Evolutionary conservation across 2,888 invertebrate genomes (phyloP), one percentile per base, ranked within the genome.

Genomic region (Mystacides longicornis): DNA sequence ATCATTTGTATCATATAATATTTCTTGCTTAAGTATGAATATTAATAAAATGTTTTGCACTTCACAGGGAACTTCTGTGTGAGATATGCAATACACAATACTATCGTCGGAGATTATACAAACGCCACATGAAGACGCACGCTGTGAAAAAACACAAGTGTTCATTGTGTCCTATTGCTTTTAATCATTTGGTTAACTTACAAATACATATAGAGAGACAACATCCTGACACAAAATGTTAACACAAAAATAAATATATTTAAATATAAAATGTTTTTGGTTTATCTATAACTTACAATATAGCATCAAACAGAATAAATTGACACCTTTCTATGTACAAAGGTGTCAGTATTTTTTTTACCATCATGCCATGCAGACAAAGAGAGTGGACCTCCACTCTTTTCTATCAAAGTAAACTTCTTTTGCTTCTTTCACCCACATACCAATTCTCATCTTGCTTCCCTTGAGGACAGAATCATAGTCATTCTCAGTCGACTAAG

Each of bases 161-260:
- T 27, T 23, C 46, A 1, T 21, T 37, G 20, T 57, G 57, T 31
- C 23, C 27, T 3, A 19, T 27, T 14, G 54, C 54, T 2, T 57
- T 57, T 48, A 47, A 33, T 3, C 57, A 57, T 23, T 33, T 33
- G 16, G 54, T 57, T 3, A 57, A 57, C 42, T 20, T 54, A 14
- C 53, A 57, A 11, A 57, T 57, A 20, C 57, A 57, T 23, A 47
- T 51, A 42, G 18, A 45, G 7, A 51, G 57, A 45, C 53, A 57
- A 9, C 14, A 14, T n/a, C n/a, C n/a, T n/a, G n/a, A n/a, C n/a
- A n/a, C 27, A 27, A 7, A 27, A 27, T 27, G 27, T 7, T 27
- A 7, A 5, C 11, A 11, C 7, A 27, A 27, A 27, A 5, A 27
- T 7, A 7, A 27, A 27, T 7, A 27, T 27, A 27, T 11, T 27